Conservation (phyloP, 2,113 vertebrate species). For the Trichechus manatus region DNA sequence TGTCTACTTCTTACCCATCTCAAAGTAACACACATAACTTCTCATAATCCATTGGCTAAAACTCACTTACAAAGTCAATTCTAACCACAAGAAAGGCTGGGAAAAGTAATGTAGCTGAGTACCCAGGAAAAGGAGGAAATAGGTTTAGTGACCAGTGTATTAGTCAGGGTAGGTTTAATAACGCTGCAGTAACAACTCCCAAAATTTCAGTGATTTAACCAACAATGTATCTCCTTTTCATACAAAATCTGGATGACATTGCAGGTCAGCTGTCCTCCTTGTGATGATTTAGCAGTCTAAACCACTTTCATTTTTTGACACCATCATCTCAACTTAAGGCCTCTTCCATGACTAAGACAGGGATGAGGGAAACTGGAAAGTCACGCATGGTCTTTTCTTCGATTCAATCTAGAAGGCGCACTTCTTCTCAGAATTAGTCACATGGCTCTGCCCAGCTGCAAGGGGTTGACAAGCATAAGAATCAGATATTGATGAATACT, state of each 20-base stretch:
- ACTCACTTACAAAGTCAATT: not conserved
- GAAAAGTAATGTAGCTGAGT: not conserved
- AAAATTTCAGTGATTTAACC: not conserved
- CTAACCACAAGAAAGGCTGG: not conserved
- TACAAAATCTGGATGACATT: not conserved
- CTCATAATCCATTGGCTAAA: not conserved
- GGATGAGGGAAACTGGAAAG: not conserved
- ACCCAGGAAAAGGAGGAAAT: not conserved
- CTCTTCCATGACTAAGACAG: not conserved
- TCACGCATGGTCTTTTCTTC: accelerated
- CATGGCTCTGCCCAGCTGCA: not conserved
- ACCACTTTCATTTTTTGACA: not conserved
- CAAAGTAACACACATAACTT: not conserved
- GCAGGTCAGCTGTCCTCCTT: not conserved
- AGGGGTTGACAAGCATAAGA: not conserved
- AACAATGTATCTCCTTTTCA: not conserved
- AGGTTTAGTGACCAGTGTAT: not conserved
- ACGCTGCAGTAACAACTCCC: not conserved
- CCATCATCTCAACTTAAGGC: not conserved
- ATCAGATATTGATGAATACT: not conserved
- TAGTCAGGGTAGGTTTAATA: not conserved
- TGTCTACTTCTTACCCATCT: not conserved
- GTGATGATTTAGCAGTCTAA: not conserved
- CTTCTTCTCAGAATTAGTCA: not conserved
- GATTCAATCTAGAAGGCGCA: not conserved